Evolutionary conservation across 2,888 invertebrate species (phyloP).

Genomic region (Drosophila cognata): DNA sequence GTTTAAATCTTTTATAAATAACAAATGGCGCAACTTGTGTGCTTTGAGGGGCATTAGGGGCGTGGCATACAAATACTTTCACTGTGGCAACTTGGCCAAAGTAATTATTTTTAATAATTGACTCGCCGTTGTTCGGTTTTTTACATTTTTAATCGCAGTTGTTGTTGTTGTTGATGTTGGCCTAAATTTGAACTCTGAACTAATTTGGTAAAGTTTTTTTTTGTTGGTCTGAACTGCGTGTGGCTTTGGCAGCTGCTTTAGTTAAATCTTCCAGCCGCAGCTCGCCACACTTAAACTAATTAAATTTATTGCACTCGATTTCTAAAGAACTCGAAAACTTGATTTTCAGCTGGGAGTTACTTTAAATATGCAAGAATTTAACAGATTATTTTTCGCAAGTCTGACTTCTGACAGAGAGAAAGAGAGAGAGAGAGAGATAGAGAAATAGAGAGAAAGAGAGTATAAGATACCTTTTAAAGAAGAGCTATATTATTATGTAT

Average conservation of each 20-base stretch:
- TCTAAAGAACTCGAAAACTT: constrained; percentile 12
- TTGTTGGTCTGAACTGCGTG: constrained; percentile 47
- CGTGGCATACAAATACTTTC: constrained; percentile 52
- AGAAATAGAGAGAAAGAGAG: too few species aligned
- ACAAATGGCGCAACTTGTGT: constrained; percentile 71
- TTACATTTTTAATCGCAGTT: constrained; percentile 4
- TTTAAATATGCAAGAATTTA: background rate
- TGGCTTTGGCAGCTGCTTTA: constrained; percentile 70
- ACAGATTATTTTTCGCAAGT: background rate
- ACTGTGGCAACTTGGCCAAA: constrained; percentile 70
- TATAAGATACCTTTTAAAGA: too few species aligned
- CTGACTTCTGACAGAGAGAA: background rate
- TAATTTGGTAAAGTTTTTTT: constrained; percentile 72
- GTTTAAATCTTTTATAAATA: constrained; percentile 71
- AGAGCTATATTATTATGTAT: too few species aligned
- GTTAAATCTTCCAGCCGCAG: constrained; percentile 53
- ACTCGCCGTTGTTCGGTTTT: constrained; percentile 65
- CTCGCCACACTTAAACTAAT: constrained; percentile 71
- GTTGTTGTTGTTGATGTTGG: constrained; percentile 21
- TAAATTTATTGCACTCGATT: constrained; percentile 65
- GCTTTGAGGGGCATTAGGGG: constrained; percentile 13
- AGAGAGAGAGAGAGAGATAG: background rate
- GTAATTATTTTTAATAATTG: constrained; percentile 81
- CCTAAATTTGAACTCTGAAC: constrained; percentile 75
- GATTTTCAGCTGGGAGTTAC: background rate